A percentile compares a stretch with the other conserved stretches of the same genome.
These are phyloP conservation scores for Piezodorus guildinii DNA, from an alignment of 1,140 invertebrate species.

Conservation along the genomic window DNA sequence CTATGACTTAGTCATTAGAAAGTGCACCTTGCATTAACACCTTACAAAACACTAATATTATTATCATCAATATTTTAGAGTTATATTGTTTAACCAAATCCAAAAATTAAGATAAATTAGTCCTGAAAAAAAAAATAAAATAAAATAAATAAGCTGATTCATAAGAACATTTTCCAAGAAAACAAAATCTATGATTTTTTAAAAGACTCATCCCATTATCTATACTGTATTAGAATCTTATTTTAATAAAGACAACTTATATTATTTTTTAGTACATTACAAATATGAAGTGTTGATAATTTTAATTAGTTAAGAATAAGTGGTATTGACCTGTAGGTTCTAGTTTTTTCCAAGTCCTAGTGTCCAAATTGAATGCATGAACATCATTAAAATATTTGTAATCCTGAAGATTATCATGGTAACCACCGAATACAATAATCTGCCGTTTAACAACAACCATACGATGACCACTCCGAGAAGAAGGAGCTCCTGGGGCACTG, in stretches of 20 bases:
- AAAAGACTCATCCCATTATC: not conserved
- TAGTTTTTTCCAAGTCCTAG: constrained; percentile 67
- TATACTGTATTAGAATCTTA: not conserved
- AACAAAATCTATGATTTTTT: too few species aligned
- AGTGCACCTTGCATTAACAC: too few species aligned
- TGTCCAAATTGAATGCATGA: constrained; percentile 68
- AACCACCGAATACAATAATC: constrained; percentile 82
- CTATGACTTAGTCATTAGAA: too few species aligned
- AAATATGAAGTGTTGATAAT: not conserved
- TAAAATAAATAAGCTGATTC: too few species aligned
- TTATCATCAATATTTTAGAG: too few species aligned
- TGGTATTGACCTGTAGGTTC: constrained; percentile 43
- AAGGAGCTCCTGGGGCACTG: constrained; percentile 59
- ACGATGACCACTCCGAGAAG: constrained; percentile 76
- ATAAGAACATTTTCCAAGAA: too few species aligned
- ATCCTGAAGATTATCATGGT: constrained; percentile 75
- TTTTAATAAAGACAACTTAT: too few species aligned
- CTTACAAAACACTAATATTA: too few species aligned
- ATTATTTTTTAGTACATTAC: not conserved
- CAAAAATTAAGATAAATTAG: too few species aligned
- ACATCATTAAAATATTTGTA: constrained; percentile 87
- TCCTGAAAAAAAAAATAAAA: too few species aligned
- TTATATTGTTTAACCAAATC: too few species aligned
- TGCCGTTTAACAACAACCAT: constrained; percentile 72
- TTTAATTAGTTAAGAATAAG: not conserved